Evolutionary conservation across 2,113 vertebrate species (phyloP).

Genomic region (Acrocephalus kingi): DNA sequence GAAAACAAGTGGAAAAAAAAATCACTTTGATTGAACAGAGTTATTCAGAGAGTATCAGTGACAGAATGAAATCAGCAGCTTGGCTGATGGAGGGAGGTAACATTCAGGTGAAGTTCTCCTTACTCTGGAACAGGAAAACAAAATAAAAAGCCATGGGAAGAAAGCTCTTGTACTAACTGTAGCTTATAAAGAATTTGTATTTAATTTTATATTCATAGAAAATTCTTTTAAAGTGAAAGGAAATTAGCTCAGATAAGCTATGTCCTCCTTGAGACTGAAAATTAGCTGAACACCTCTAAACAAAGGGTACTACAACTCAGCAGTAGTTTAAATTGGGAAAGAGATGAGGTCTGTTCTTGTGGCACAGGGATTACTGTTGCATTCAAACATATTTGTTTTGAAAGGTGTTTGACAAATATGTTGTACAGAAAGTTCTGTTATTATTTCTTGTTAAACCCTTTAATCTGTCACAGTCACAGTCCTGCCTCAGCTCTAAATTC

Average conservation of each 20-base stretch:
- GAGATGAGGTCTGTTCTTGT: not conserved
- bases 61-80: not conserved
- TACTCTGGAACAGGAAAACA: not conserved
- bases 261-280: not conserved
- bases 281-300: not conserved
- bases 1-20: not conserved
- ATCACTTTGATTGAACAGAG: not conserved
- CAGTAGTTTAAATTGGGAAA: not conserved
- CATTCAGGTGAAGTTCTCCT: not conserved
- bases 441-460: constrained; percentile 31
- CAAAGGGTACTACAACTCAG: not conserved
- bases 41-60: not conserved
- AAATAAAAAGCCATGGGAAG: not conserved
- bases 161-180: not conserved
- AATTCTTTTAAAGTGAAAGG: not conserved
- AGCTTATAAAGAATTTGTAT: not conserved
- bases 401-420: constrained; percentile 38
- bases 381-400: constrained; percentile 16
- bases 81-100: not conserved
- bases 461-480: constrained; percentile 16
- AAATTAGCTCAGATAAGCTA: not conserved
- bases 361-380: not conserved
- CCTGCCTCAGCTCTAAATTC: not conserved
- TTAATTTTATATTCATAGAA: not conserved
- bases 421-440: constrained; percentile 5